Evolutionary conservation across 1,140 invertebrate genomes (phyloP), one percentile per base, ranked within the genome.

Genomic region (Hylyphantes graminicola): DNA sequence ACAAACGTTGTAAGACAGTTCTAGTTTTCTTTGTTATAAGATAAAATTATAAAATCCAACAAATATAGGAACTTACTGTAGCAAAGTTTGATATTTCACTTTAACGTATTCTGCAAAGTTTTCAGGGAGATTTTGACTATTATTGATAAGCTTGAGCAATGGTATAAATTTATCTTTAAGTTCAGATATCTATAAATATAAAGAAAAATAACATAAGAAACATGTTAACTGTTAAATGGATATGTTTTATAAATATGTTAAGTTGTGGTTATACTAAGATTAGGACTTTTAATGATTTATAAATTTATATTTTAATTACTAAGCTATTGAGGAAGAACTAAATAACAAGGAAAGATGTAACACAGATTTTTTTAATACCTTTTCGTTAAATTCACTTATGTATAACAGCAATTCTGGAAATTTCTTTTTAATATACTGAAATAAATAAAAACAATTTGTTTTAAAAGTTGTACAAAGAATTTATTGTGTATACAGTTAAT

Each of bases 131-230:
- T 72, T 51, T 7, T 54, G 10, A 15, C 54, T 15, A 63, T 17
- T 17, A 63, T 13, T 15, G 13, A 63, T 15, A 12, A 63, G 3
- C 35, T 35, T 35, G 90, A 55, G 90, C 90, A 86, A 91, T 91
- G 57, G 90, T 89, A 67, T 87, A 87, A 81, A 89, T 89, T 75
- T 89, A 88, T 80, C 88, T 89, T 87, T 92, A 90, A 86, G 91
- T 90, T 55, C 91, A 91, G 86, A 90, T 90, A 85, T 89, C 90
- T 65, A 90, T 90, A 53, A 53, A 50, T 48, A 10, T 13, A 21
- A 12, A 4, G 9, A 13, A 67, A 67, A 3, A 67, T 35, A 3
- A 59, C 11, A 59, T n/a, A 59, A 59, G 12, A 59, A 59, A 6
- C 11, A 7, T 59, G 5, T 59, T 12, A 59, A 12, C 12, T 59